Evolutionary conservation across 2,797 vertebrate genomes (phyloP).

Genomic region (Setipinna tenuifilis): DNA sequence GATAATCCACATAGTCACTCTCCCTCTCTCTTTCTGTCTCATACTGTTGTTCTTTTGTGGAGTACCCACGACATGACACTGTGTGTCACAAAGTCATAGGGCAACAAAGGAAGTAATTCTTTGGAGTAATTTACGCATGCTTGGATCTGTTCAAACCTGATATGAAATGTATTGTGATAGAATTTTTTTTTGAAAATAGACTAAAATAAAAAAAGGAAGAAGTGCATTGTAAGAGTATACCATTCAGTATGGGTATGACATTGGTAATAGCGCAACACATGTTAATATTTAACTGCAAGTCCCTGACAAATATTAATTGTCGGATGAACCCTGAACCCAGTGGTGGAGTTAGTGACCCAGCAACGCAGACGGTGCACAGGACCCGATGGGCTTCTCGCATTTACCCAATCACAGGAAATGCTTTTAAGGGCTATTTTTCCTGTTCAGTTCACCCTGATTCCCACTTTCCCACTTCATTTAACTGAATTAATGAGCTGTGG

Average conservation of each 20-base stretch:
- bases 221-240: background rate
- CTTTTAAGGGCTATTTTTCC: slow-evolving; percentile 66
- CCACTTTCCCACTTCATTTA: slow-evolving; percentile 82
- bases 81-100: background rate
- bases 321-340: slow-evolving; percentile 43
- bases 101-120: background rate
- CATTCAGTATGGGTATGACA: background rate
- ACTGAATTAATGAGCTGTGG: slow-evolving; percentile 80
- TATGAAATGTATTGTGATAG: background rate
- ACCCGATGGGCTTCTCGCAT: slow-evolving; percentile 57
- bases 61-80: background rate
- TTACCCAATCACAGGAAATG: slow-evolving; percentile 72
- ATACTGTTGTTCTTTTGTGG: background rate
- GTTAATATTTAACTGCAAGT: background rate
- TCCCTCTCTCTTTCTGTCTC: background rate
- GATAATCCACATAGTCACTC: background rate
- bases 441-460: slow-evolving; percentile 70
- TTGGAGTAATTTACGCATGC: background rate
- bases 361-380: slow-evolving; percentile 54
- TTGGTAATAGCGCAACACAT: background rate
- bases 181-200: background rate
- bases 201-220: background rate
- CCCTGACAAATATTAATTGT: background rate
- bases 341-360: slow-evolving; percentile 65
- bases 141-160: background rate